phyloP scores from a whole-genome alignment of 2,797 vertebrate species.

The Melanotaenia boesemani region DNA sequence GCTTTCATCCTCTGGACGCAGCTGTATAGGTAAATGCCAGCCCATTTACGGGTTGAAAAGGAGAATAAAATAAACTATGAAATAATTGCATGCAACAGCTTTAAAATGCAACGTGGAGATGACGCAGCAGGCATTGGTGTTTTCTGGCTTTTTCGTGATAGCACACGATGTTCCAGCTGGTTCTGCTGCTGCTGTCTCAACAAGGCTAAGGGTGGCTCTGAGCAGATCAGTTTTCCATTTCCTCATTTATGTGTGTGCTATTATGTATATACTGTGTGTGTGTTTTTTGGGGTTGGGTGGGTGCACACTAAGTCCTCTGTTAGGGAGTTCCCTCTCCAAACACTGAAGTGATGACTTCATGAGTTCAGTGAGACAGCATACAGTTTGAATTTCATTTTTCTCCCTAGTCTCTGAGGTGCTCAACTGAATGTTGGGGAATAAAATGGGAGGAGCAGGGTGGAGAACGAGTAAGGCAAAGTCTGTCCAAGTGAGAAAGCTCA shows the following conservation, averaged over 20 bases:
- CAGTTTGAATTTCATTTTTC: conserved; percentile 64
- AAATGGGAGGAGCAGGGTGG: conserved; percentile 50
- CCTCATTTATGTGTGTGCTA: conserved; percentile 56
- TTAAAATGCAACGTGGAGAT: conserved; percentile 48
- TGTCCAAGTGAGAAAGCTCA: conserved; percentile 36
- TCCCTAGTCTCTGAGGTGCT: conserved; percentile 47
- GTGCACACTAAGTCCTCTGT: conserved; percentile 59
- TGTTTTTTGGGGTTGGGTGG: conserved; percentile 62
- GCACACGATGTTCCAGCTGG: conserved; percentile 73
- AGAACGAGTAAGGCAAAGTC: conserved; percentile 40
- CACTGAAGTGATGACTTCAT: conserved; percentile 80
- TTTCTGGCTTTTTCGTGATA: conserved; percentile 57
- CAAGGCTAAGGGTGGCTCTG: conserved; percentile 74
- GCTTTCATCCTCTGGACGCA: conserved; percentile 90
- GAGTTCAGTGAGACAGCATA: conserved; percentile 64
- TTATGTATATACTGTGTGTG: conserved; percentile 10
- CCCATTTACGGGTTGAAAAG: background rate
- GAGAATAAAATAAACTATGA: conserved; percentile 8
- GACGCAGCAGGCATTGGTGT: conserved; percentile 51
- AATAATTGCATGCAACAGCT: conserved; percentile 31
- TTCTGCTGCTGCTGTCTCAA: conserved; percentile 66
- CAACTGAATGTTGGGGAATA: conserved; percentile 38
- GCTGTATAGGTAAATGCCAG: conserved; percentile 90
- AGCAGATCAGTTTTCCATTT: conserved; percentile 81
- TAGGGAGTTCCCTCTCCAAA: conserved; percentile 81